Base-by-base conservation (phyloP, 2,888 invertebrate genomes). In the Campoplex capitator region DNA sequence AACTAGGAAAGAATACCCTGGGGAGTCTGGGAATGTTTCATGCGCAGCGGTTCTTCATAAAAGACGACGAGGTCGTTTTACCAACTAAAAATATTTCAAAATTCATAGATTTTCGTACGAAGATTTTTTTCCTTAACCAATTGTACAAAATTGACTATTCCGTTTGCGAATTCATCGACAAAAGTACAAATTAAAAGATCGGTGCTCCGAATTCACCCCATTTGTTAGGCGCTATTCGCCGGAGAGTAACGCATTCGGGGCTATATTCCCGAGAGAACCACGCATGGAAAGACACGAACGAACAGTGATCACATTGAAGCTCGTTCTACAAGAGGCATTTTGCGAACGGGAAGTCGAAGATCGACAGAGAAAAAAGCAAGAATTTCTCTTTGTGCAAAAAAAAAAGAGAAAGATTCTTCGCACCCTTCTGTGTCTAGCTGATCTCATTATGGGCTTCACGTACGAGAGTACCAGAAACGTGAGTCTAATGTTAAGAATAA, bases 401-500 rank as follows among this genome's bases (percentile, higher is more conserved):
- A 23, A 32, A 51, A 62, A 35, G 42, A 62, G 54, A 54, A 28
- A 62, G 28, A 38, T 42, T 45, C 38, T 65, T 75, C 16, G 56
- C 42, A 56, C 65, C 67, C 74, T 78, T 71, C 67, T 28, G 54
- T 28, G 18, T 67, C 85, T 76, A 76, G 70, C 67, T 48, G 77
- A 82, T 68, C 73, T 78, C 78, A 73, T 85, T 81, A 76, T 56
- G 71, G 23, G 35, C 38, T 42, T 16, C 13, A 48, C 62, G 32
- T 70, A 70, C 28, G 74, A 54, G 65, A 18, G 56, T 71, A 76
- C 54, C 42, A 51, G 76, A 81, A 76, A 85, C 84, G 84, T 81
- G 84, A 81, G 79, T 23, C 75, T 51, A 80, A 80, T 84, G 58
- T 84, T 62, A 58, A 58, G 28, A 70, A 70, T 75, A 76, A 80